phyloP scores from a whole-genome alignment of 2,888 invertebrate genomes.

The Acrocera orbiculus region DNA sequence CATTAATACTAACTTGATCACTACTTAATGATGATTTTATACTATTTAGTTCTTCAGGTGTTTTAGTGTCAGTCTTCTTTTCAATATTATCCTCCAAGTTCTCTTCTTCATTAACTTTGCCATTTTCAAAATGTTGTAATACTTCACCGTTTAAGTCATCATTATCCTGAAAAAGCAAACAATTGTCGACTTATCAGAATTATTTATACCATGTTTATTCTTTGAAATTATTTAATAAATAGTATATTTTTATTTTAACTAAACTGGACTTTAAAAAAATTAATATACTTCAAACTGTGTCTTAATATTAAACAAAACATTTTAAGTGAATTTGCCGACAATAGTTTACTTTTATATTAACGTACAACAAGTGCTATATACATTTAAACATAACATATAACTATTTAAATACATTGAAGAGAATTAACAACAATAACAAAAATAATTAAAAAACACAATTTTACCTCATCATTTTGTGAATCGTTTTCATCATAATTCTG shows the following conservation, averaged over 20 bases:
- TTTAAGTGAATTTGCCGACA: conserved; percentile 19
- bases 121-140: neutral
- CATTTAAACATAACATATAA: conserved; percentile 17
- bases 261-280: conserved; percentile 5
- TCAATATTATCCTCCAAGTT: too few species aligned
- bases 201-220: conserved; percentile 17
- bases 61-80: too few species aligned
- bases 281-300: neutral
- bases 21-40: too few species aligned
- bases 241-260: neutral
- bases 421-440: neutral
- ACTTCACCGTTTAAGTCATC: neutral
- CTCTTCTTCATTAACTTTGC: neutral
- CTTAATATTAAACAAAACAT: neutral
- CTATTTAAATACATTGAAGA: too few species aligned
- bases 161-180: conserved; percentile 29
- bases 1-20: too few species aligned
- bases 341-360: conserved; percentile 26
- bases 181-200: conserved; percentile 28
- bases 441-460: too few species aligned
- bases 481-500: too few species aligned
- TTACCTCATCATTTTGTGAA: too few species aligned
- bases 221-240: conserved; percentile 4
- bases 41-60: too few species aligned
- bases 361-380: conserved; percentile 9